A percentile compares a stretch with the other conserved stretches of the same genome.
phyloP scores from a whole-genome alignment of 2,797 vertebrate species.

The Apogon hyalosoma region DNA sequence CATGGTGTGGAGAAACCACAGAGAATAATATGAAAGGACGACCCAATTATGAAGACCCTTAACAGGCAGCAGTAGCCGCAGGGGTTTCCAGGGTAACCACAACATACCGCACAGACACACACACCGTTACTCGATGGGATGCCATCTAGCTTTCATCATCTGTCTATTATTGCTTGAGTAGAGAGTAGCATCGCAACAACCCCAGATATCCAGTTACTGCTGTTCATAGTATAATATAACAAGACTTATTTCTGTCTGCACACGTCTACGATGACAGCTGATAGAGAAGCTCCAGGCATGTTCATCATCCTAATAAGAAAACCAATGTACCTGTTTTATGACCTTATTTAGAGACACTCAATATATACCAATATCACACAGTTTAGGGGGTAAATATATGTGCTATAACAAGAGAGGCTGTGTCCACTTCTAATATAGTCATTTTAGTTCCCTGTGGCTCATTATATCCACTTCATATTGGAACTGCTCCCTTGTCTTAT shows the following conservation, averaged over 20 bases:
- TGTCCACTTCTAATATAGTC: conserved; percentile 13
- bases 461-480: conserved; percentile 23
- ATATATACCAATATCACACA: conserved; percentile 23
- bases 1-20: conserved; percentile 67
- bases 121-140: conserved; percentile 69
- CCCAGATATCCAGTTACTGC: conserved; percentile 58
- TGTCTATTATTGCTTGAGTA: conserved; percentile 75
- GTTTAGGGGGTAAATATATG: conserved; percentile 21
- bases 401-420: conserved; percentile 7
- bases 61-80: conserved; percentile 73
- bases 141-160: conserved; percentile 80
- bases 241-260: conserved; percentile 51
- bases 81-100: conserved; percentile 82
- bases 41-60: conserved; percentile 85
- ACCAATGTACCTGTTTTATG: conserved; percentile 5
- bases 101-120: conserved; percentile 52
- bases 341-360: conserved; percentile 41
- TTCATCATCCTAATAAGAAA: conserved; percentile 41
- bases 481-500: conserved; percentile 14
- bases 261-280: conserved; percentile 51
- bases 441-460: conserved; percentile 7
- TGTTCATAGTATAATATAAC: conserved; percentile 72
- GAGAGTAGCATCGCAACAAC: conserved; percentile 66
- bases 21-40: conserved; percentile 82
- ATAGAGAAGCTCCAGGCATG: conserved; percentile 39